Evolutionary conservation across 2,113 vertebrate species (phyloP).

Genomic region (Elephantulus edwardii): DNA sequence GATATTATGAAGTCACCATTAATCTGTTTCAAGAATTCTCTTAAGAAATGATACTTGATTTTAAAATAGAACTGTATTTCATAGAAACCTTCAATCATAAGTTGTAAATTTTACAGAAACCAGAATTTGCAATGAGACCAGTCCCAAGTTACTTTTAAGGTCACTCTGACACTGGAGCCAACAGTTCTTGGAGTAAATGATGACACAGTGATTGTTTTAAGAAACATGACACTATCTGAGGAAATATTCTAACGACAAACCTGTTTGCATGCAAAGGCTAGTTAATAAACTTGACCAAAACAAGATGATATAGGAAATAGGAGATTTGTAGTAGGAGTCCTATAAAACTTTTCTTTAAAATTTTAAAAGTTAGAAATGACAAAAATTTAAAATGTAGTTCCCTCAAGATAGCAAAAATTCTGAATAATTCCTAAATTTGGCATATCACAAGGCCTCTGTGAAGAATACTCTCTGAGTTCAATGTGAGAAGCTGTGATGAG

Average conservation of each 20-base stretch:
- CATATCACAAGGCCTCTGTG: neutral
- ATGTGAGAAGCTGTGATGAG: slow-evolving; percentile 27
- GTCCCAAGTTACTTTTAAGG: slow-evolving; percentile 43
- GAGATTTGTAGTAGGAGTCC: neutral
- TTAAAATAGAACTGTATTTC: slow-evolving; percentile 65
- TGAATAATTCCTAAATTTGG: slow-evolving; percentile 14
- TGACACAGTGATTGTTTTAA: slow-evolving; percentile 15
- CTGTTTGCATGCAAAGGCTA: neutral
- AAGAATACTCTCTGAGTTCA: slow-evolving; percentile 34
- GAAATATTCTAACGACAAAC: slow-evolving; percentile 38
- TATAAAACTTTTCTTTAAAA: neutral
- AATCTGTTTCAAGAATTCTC: slow-evolving; percentile 64
- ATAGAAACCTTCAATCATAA: slow-evolving; percentile 64
- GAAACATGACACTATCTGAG: slow-evolving; percentile 27
- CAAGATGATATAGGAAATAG: neutral
- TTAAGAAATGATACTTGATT: slow-evolving; percentile 65
- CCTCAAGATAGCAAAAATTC: neutral
- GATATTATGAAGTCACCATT: slow-evolving; percentile 59
- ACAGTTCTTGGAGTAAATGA: slow-evolving; percentile 39
- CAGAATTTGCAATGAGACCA: slow-evolving; percentile 18
- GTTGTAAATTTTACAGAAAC: slow-evolving; percentile 65
- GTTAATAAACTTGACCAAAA: neutral
- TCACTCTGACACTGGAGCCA: slow-evolving; percentile 50
- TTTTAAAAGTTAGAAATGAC: slow-evolving; percentile 5
- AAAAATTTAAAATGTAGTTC: slow-evolving; percentile 7